phyloP scores from a whole-genome alignment of 2,113 vertebrate species.

The Tenrec ecaudatus region DNA sequence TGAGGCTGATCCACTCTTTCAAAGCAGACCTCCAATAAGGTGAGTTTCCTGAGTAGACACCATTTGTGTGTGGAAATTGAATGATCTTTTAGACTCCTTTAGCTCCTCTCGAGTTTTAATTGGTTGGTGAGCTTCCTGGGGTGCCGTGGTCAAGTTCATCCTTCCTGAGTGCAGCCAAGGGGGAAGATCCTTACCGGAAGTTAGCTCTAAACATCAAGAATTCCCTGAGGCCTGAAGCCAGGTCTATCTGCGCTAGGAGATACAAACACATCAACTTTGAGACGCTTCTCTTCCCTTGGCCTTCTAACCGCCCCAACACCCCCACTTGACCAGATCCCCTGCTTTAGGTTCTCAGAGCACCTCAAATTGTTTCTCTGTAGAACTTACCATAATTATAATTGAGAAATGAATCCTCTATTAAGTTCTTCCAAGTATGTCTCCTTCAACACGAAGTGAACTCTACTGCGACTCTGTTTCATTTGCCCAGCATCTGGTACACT shows the following conservation, averaged over 20 bases:
- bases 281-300: neutral
- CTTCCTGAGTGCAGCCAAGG: neutral
- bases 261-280: neutral
- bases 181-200: too few relatives aligned
- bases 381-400: slow-evolving; percentile 15
- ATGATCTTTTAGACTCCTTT: neutral
- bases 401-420: slow-evolving; percentile 31
- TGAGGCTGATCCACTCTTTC: neutral
- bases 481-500: neutral
- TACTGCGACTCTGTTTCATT: neutral
- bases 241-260: neutral
- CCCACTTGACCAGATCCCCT: neutral
- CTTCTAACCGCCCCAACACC: neutral
- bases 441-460: neutral
- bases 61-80: slow-evolving; percentile 6
- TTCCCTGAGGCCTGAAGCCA: neutral
- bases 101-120: neutral
- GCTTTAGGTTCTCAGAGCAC: neutral
- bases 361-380: neutral
- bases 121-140: neutral
- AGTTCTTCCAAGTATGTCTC: neutral
- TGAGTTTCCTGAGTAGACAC: neutral
- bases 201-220: too few relatives aligned
- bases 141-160: neutral
- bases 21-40: neutral